phyloP scores from a whole-genome alignment of 2,113 vertebrate species.

The Hippocampus barbouri region DNA sequence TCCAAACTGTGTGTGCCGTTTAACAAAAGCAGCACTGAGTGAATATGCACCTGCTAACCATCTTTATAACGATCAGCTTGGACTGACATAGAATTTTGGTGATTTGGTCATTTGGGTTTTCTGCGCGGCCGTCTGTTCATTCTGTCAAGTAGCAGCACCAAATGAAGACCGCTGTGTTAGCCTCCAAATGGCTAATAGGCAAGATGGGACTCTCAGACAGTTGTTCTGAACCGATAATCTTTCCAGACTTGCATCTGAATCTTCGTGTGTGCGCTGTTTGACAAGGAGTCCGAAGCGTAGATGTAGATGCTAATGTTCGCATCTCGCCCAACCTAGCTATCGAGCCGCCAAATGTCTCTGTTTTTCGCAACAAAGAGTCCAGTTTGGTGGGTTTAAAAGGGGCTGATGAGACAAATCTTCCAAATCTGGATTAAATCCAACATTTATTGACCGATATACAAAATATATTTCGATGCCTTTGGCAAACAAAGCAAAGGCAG shows the following conservation, averaged over 20 bases:
- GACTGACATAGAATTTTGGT: neutral
- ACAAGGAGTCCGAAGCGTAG: neutral
- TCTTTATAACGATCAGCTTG: neutral
- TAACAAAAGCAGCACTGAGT: no score
- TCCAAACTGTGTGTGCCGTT: neutral
- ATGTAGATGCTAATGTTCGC: neutral
- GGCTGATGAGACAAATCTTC: conserved; percentile 1
- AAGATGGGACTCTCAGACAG: no score
- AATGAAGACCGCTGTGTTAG: neutral
- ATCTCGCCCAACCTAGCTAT: neutral
- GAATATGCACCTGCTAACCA: neutral
- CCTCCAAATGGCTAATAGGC: neutral
- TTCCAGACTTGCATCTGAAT: no score
- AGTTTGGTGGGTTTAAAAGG: neutral
- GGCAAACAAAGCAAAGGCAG: conserved; percentile 10
- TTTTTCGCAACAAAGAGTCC: neutral
- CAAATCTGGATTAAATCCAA: neutral
- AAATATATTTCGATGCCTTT: neutral
- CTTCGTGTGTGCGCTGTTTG: neutral
- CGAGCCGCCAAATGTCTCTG: neutral
- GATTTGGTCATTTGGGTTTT: neutral
- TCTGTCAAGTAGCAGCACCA: neutral
- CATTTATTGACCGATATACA: neutral
- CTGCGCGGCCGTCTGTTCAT: no score
- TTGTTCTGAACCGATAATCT: no score